Percentiles rank a stretch among this genome's conserved stretches.
These are phyloP conservation scores for Hecatera dysodea DNA, from an alignment of 2,888 invertebrate genomes.

Conservation along the genomic window DNA sequence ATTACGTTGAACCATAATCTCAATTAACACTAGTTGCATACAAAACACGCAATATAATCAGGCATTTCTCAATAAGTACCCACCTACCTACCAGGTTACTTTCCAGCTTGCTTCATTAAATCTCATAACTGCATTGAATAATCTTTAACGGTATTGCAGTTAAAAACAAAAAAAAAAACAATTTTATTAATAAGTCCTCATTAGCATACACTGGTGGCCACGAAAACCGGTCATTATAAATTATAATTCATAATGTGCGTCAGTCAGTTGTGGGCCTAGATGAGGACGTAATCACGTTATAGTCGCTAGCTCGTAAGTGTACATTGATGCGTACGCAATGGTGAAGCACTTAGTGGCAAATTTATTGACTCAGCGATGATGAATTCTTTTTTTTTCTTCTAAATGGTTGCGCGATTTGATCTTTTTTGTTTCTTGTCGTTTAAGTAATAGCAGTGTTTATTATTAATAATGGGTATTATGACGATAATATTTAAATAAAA, in stretches of 20 bases:
- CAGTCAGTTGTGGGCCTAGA: constrained; percentile 39
- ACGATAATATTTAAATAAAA: too few species aligned
- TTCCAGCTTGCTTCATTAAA: constrained; percentile 64
- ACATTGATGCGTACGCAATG: constrained; percentile 45
- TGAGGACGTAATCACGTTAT: constrained; percentile 52
- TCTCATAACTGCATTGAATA: constrained; percentile 67
- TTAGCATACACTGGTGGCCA: constrained; percentile 56
- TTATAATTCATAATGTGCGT: constrained; percentile 52
- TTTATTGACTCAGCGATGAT: constrained; percentile 40
- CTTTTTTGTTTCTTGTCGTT: not conserved
- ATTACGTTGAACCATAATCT: constrained; percentile 17
- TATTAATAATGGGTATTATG: not conserved
- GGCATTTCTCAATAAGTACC: constrained; percentile 62
- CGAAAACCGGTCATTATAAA: constrained; percentile 47
- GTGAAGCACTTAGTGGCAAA: constrained; percentile 53
- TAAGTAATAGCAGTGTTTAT: not conserved
- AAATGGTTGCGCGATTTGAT: constrained; percentile 5
- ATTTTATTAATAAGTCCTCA: constrained; percentile 56
- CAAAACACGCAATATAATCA: constrained; percentile 43
- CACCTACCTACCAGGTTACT: constrained; percentile 49
- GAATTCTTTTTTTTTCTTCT: constrained; percentile 19
- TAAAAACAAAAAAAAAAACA: constrained; percentile 53
- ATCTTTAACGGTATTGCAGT: constrained; percentile 58
- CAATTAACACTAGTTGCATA: constrained; percentile 40
- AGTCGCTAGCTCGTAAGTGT: constrained; percentile 15